Evolutionary conservation across 2,113 vertebrate species (phyloP), one percentile per base, ranked within the genome.

Genomic region (Anser brachyrhynchus): DNA sequence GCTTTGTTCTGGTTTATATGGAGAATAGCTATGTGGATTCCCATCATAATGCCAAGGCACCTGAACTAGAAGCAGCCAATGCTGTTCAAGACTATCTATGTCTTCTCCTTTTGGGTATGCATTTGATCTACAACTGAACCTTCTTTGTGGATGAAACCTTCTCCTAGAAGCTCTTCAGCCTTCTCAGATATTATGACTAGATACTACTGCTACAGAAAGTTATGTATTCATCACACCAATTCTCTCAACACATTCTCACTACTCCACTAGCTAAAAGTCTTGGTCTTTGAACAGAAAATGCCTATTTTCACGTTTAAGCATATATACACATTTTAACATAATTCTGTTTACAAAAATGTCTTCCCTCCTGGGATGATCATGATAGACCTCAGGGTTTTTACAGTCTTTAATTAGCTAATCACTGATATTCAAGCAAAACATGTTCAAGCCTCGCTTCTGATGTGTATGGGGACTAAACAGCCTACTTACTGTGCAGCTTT

Each of bases 401-500:
- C 17, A 84, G 18, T 29, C 51, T 62, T 65, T 65, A 73, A 43
- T 6, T 52, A 84, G 9, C 65, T 84, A 51, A 52, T 54, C 33
- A 37, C 13, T 28, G 31, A 59, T 28, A 81, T 4, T 26, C 29
- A 52, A 74, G 49, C 13, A 52, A 71, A 92, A 65, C 8, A 84
- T 76, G 33, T 39, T 89, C 20, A 69, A 90, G 43, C 16, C 58
- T 20, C 11, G 86, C 69, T 92, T 70, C 29, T 59, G 54, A 31
- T 37, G 9, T 69, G 61, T 43, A 67, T 21, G 5, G 9, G 20
- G 33, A 73, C 33, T 37, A 46, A 92, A 85, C 0, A 67, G 15
- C 85, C 41, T 84, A 98, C 99, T 99, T 97, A 99, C 99, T 13
- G 90, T 73, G 84, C 99, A 99, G 84, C 97, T 98, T 98, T 99